Percentiles rank a stretch among this genome's conserved stretches.
These are phyloP conservation scores for Macrochelys suwanniensis DNA, from an alignment of 2,797 vertebrate genomes.

Conservation along the genomic window DNA sequence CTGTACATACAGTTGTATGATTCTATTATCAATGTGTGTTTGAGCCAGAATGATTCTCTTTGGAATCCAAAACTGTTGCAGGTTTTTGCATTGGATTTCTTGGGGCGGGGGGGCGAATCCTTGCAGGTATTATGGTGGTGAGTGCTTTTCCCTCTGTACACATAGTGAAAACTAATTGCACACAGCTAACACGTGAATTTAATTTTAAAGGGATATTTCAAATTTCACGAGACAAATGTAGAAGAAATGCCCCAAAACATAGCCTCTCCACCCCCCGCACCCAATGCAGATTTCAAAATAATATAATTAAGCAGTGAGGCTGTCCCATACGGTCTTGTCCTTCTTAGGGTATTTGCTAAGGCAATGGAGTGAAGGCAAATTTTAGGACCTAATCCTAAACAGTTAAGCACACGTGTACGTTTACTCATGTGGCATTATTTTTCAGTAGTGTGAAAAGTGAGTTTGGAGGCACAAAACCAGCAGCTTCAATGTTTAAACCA, in stretches of 20 bases:
- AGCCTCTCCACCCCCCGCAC: too few relatives aligned
- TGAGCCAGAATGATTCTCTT: background rate
- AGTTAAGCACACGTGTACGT: fast-evolving
- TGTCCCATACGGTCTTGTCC: background rate
- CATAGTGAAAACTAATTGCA: too few relatives aligned
- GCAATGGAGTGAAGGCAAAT: background rate
- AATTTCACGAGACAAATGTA: background rate
- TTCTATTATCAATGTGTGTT: background rate
- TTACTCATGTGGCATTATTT: background rate
- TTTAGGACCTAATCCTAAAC: background rate
- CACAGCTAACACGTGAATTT: background rate
- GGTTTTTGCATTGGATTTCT: background rate
- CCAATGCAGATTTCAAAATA: background rate
- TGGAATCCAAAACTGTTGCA: background rate
- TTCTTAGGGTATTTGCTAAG: background rate
- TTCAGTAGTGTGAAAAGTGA: background rate
- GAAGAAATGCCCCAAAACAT: background rate
- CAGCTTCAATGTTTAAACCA: background rate
- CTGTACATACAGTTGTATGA: background rate
- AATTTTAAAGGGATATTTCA: background rate
- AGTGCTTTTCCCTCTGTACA: background rate
- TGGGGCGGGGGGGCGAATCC: background rate
- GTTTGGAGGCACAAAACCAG: background rate
- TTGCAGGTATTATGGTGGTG: background rate
- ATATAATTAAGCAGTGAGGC: background rate